Evolutionary conservation across 2,888 invertebrate species (phyloP).

Genomic region (Cephus spinipes): DNA sequence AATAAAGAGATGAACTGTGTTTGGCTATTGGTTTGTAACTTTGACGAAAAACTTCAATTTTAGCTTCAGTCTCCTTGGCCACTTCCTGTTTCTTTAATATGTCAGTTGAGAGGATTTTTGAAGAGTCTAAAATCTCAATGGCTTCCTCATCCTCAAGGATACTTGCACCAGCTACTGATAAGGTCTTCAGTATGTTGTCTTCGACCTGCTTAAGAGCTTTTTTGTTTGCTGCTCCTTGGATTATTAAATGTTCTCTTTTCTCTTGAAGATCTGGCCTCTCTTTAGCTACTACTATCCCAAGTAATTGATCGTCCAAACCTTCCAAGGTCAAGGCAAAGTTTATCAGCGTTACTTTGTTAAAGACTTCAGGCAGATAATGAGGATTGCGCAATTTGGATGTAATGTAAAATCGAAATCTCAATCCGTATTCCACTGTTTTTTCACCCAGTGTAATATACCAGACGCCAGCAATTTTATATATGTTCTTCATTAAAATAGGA

Average conservation of each 20-base stretch:
- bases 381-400: constrained; percentile 88
- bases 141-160: constrained; percentile 93
- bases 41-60: constrained; percentile 80
- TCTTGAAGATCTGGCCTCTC: constrained; percentile 87
- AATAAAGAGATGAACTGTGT: constrained; percentile 84
- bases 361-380: constrained; percentile 86
- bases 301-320: constrained; percentile 85
- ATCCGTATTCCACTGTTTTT: constrained; percentile 81
- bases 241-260: constrained; percentile 81
- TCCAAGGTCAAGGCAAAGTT: constrained; percentile 87
- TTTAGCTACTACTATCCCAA: constrained; percentile 87
- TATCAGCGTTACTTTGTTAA: constrained; percentile 84
- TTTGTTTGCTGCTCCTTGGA: constrained; percentile 84
- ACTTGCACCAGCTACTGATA: constrained; percentile 86
- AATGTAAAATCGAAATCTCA: constrained; percentile 81
- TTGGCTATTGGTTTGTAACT: constrained; percentile 83
- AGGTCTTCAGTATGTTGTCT: constrained; percentile 87
- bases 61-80: constrained; percentile 80
- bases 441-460: constrained; percentile 84
- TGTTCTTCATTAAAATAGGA: constrained; percentile 80
- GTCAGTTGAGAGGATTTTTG: constrained; percentile 83
- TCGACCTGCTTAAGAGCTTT: constrained; percentile 86
- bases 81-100: constrained; percentile 86
- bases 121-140: constrained; percentile 87
- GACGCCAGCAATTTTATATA: constrained; percentile 79